Base-by-base conservation (phyloP, 2,113 vertebrate species). In the Cepphus grylle region DNA sequence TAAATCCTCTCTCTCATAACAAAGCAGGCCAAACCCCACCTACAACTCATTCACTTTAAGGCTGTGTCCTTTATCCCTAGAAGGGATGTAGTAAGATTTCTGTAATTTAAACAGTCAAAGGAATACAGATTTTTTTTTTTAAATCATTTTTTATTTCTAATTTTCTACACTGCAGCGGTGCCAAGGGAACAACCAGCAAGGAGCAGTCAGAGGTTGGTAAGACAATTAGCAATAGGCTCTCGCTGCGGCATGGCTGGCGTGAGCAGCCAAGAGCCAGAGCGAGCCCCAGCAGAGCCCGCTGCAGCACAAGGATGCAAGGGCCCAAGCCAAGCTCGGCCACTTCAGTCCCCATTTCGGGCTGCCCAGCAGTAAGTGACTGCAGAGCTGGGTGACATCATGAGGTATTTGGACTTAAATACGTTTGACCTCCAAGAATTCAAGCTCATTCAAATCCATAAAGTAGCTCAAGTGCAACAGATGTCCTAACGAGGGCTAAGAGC, bases 261-360 rank as follows among this genome's bases (percentile, higher is more conserved):
- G 0, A n/a, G 43, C 18, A 18, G 50, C 43, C 10, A 22, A 32
- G 62, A 21, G 4, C 17, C 8, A 0, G 6, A 52, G n/a, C 22
- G 36, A 32, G 27, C 8, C 36, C 17, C 25, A 8, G 26, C 26
- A 36, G 20, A 25, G 30, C 66, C 32, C 9, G 0, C 7, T 5
- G 38, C 34, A 34, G 19, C 49, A 20, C 25, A 1, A 12, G 20
- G 22, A 19, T 7, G 10, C 21, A 4, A 36, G 40, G 22, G 53
- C 38, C 43, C 16, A 14, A 29, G 9, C 9, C 62, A 13, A 43
- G 67, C 73, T 32, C 42, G 40, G 72, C 13, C 58, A 15, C 47
- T n/a, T 52, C 23, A 23, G 27, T 0, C 17, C 25, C 70, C 1
- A 0, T 2, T 22, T 22, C 1, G 15, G 9, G 40, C 5, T 6